These are phyloP conservation scores for Miniopterus natalensis DNA, from an alignment of 2,113 vertebrate genomes.

Conservation along the genomic window DNA sequence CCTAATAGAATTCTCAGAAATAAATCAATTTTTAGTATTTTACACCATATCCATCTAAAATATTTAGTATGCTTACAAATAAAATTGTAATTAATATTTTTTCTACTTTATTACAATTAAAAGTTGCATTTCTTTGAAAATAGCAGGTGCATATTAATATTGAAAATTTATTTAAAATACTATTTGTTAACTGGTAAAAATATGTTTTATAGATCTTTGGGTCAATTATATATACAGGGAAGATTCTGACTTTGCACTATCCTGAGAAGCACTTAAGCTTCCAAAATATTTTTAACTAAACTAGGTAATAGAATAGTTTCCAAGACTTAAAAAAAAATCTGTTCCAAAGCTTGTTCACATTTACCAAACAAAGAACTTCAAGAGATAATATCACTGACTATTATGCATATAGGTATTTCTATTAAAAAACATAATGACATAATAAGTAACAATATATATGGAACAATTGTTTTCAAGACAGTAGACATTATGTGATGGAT, in stretches of 20 bases:
- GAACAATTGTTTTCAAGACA: not conserved
- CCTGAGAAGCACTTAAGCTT: not conserved
- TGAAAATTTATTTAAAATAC: not conserved
- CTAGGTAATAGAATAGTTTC: not conserved
- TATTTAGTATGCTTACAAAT: not conserved
- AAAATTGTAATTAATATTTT: not conserved
- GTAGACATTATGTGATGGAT: not conserved
- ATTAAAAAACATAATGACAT: not conserved
- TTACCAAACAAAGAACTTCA: not conserved
- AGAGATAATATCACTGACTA: not conserved
- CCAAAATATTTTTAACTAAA: not conserved
- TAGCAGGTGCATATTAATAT: not conserved
- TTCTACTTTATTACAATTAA: not conserved
- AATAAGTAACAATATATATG: not conserved
- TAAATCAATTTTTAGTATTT: not conserved
- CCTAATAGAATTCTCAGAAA: not conserved
- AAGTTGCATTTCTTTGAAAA: slow-evolving; percentile 5
- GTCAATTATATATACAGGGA: not conserved
- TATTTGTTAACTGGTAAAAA: not conserved
- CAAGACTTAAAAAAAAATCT: not conserved
- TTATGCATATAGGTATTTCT: not conserved
- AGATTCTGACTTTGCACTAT: not conserved
- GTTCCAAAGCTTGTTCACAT: not conserved
- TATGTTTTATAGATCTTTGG: not conserved
- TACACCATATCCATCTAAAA: not conserved